Evolutionary conservation across 1,140 invertebrate genomes (phyloP).

Genomic region (Drosophila tristis): DNA sequence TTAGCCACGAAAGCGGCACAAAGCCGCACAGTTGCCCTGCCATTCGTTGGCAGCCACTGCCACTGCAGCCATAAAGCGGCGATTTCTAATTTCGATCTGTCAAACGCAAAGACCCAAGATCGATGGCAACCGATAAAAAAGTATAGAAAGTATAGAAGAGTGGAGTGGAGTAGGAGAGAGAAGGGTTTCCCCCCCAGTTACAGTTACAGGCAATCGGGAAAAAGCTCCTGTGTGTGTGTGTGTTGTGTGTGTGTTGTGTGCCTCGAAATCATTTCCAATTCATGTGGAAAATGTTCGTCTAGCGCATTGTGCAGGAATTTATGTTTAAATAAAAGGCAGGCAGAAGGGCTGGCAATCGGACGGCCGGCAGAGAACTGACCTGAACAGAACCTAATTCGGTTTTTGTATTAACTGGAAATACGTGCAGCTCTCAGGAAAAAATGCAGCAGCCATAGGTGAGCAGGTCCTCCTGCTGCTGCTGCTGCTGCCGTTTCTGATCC

Average conservation of each 20-base stretch:
- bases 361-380: slow-evolving; percentile 22
- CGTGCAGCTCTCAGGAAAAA: slow-evolving; percentile 38
- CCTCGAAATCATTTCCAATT: slow-evolving; percentile 64
- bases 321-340: slow-evolving; percentile 67
- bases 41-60: background rate
- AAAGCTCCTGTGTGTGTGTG: background rate
- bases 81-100: slow-evolving; percentile 83
- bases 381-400: slow-evolving; percentile 48
- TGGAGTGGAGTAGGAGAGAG: background rate
- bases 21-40: slow-evolving; percentile 9
- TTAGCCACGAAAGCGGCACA: slow-evolving; percentile 49
- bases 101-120: slow-evolving; percentile 77
- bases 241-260: slow-evolving; percentile 1
- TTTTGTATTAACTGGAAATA: slow-evolving; percentile 64
- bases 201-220: slow-evolving; percentile 5
- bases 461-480: background rate
- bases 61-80: slow-evolving; percentile 43
- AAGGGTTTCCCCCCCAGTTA: background rate
- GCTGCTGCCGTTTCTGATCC: slow-evolving; percentile 1
- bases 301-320: slow-evolving; percentile 71
- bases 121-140: slow-evolving; percentile 77
- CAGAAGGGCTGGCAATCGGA: slow-evolving; percentile 1
- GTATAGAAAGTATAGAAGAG: no score
- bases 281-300: slow-evolving; percentile 79
- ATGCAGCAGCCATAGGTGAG: slow-evolving; percentile 7